Percentiles rank a stretch among this genome's conserved stretches.
Conservation (phyloP, 2,888 invertebrate genomes). For the Hermaeophaga mercurialis region DNA sequence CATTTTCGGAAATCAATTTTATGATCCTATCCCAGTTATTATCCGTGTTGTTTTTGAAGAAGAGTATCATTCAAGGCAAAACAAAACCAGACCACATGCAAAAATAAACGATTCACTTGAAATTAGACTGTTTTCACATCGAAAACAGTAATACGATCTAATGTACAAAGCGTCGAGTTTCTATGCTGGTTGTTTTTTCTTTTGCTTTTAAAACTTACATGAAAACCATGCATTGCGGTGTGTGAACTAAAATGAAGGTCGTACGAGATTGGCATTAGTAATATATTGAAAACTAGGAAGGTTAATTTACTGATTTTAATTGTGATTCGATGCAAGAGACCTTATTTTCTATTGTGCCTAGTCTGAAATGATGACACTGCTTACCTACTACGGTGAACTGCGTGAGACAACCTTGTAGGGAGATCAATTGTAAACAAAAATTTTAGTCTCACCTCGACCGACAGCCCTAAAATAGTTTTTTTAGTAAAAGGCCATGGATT, state of each 20-base stretch:
- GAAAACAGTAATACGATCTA: slow-evolving; percentile 29
- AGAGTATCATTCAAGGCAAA: too few species aligned
- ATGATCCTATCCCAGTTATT: too few species aligned
- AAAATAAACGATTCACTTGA: slow-evolving; percentile 7
- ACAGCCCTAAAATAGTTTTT: background rate
- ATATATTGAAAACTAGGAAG: slow-evolving; percentile 26
- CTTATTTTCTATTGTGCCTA: slow-evolving; percentile 6
- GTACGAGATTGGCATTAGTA: slow-evolving; percentile 36
- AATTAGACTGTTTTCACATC: slow-evolving; percentile 21
- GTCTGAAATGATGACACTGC: slow-evolving; percentile 3
- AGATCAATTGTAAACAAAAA: background rate
- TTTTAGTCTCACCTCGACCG: background rate
- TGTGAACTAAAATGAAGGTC: slow-evolving; percentile 37
- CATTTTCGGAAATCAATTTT: too few species aligned
- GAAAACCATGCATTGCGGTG: slow-evolving; percentile 38
- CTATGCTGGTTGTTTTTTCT: slow-evolving; percentile 23
- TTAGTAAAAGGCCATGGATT: background rate
- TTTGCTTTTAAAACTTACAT: slow-evolving; percentile 30
- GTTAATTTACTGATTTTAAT: slow-evolving; percentile 10
- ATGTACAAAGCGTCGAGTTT: slow-evolving; percentile 24
- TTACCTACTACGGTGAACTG: slow-evolving; percentile 5
- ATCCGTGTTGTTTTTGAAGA: too few species aligned
- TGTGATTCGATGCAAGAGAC: slow-evolving; percentile 16
- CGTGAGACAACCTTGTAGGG: slow-evolving; percentile 9
- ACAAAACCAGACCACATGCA: too few species aligned